Evolutionary conservation across 2,113 vertebrate species (phyloP).

Genomic region (Casuarius casuarius): DNA sequence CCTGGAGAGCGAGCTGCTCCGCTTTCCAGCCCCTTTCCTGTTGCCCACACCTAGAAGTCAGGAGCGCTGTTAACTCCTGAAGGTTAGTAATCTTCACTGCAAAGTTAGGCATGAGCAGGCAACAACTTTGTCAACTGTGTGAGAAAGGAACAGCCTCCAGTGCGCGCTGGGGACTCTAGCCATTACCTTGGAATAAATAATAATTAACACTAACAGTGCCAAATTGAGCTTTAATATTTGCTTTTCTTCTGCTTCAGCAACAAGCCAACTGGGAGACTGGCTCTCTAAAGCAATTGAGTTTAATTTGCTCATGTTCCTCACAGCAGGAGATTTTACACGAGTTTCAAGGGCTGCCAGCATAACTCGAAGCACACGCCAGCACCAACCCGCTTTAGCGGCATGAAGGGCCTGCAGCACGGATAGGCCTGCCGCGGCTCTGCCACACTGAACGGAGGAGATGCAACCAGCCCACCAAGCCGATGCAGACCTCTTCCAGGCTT

Average conservation of each 20-base stretch:
- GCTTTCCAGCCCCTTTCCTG: neutral
- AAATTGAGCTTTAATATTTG: neutral
- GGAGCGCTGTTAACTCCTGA: neutral
- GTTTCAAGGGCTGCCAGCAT: neutral
- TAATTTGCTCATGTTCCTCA: neutral
- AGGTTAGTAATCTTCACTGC: neutral
- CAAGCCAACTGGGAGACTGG: neutral
- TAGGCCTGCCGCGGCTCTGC: rapidly evolving
- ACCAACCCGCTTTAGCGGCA: neutral
- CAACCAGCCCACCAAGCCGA: neutral
- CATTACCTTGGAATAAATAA: neutral
- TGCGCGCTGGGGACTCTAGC: rapidly evolving
- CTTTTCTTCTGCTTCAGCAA: neutral
- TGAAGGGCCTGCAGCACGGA: neutral
- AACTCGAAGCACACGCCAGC: neutral
- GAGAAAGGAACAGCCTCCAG: neutral
- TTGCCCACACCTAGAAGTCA: neutral
- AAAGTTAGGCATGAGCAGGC: neutral
- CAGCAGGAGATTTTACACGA: neutral
- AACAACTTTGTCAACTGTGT: neutral
- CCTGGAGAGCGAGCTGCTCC: neutral
- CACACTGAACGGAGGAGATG: rapidly evolving
- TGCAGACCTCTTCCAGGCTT: neutral
- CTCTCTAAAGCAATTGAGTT: neutral
- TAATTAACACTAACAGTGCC: neutral